Evolutionary conservation across 2,797 vertebrate species (phyloP).

Genomic region (Crenuchus spilurus): DNA sequence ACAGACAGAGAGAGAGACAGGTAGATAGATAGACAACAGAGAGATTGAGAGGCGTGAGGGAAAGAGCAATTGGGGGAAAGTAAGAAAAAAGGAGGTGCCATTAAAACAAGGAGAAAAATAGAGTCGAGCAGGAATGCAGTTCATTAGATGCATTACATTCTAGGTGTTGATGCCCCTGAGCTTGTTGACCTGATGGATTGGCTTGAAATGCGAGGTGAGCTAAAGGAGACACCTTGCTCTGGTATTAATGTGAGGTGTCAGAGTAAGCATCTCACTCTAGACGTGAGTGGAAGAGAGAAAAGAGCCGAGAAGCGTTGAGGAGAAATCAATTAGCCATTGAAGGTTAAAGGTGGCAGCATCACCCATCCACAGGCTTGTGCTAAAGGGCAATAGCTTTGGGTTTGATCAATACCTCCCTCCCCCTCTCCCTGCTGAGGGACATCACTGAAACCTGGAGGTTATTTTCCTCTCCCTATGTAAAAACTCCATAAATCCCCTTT

Average conservation of each 20-base stretch:
- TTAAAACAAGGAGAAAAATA: constrained; percentile 4
- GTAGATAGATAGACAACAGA: constrained; percentile 9
- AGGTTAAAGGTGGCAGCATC: constrained; percentile 70
- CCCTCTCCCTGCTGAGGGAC: constrained; percentile 31
- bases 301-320: constrained; percentile 62
- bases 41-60: neutral
- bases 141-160: constrained; percentile 31
- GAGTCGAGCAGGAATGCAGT: constrained; percentile 20
- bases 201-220: constrained; percentile 32
- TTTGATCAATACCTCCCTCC: constrained; percentile 50
- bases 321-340: constrained; percentile 77
- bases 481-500: constrained; percentile 11
- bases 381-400: constrained; percentile 53
- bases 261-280: constrained; percentile 48
- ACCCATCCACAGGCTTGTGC: constrained; percentile 59
- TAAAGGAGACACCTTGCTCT: constrained; percentile 48
- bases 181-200: constrained; percentile 38
- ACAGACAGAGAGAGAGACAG: constrained; percentile 3
- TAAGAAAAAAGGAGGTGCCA: constrained; percentile 13
- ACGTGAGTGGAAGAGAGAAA: constrained; percentile 62
- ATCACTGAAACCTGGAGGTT: constrained; percentile 37
- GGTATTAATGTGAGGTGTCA: constrained; percentile 38
- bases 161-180: constrained; percentile 16
- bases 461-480: constrained; percentile 18
- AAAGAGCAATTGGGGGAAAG: neutral